These are phyloP conservation scores for Ceyx margarethae DNA, from an alignment of 2,113 vertebrate genomes.

Conservation along the genomic window DNA sequence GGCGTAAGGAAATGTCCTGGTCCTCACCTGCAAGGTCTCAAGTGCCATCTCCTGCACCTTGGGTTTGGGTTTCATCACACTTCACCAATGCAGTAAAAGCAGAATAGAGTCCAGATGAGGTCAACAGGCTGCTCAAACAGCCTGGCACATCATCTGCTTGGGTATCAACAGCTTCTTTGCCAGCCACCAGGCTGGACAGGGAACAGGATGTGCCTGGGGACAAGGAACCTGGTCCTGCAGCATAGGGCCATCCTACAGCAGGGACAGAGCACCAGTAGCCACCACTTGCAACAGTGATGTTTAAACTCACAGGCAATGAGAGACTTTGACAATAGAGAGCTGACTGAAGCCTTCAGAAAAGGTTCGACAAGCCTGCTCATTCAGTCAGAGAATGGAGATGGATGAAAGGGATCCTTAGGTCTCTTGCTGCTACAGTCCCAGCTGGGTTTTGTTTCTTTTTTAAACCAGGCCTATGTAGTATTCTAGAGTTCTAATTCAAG, in stretches of 20 bases:
- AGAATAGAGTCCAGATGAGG: not conserved
- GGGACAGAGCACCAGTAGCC: not conserved
- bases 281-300: rapidly evolving
- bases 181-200: rapidly evolving
- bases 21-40: not conserved
- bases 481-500: not conserved
- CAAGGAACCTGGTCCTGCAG: not conserved
- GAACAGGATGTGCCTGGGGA: not conserved
- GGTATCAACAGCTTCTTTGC: not conserved
- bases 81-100: not conserved
- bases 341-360: not conserved
- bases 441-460: not conserved
- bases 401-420: not conserved
- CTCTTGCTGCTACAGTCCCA: not conserved
- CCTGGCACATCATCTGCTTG: not conserved
- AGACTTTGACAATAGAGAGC: not conserved
- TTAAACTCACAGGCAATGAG: not conserved
- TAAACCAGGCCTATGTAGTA: not conserved
- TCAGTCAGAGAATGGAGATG: not conserved
- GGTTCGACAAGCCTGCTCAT: not conserved
- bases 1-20: rapidly evolving
- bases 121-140: not conserved
- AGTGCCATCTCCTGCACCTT: not conserved
- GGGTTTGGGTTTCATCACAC: not conserved
- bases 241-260: rapidly evolving